Percentiles rank a stretch among this genome's conserved stretches.
Evolutionary conservation across 2,113 vertebrate genomes (phyloP).

Genomic region (Naja naja): DNA sequence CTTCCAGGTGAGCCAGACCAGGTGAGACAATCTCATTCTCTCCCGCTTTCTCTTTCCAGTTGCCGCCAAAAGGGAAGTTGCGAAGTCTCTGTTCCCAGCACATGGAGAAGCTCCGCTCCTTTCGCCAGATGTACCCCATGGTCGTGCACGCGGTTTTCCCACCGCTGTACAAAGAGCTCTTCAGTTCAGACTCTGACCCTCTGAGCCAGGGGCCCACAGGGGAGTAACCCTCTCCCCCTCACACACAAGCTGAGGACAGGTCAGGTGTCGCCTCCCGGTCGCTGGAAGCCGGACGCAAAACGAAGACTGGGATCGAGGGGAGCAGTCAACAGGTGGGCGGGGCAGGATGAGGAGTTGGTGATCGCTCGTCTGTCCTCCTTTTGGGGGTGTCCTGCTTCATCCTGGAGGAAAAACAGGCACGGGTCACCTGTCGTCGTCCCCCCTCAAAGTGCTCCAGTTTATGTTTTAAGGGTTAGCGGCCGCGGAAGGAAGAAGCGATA

Average conservation of each 20-base stretch:
- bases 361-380: background rate
- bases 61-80: constrained; percentile 79
- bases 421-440: too few species aligned
- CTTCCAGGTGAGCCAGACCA: background rate
- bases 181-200: constrained; percentile 76
- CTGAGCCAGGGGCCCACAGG: constrained; percentile 37
- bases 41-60: constrained; percentile 59
- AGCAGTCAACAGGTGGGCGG: background rate
- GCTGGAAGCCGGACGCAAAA: background rate
- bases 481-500: background rate
- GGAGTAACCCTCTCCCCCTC: background rate
- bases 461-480: background rate
- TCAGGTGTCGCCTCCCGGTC: background rate
- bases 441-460: background rate
- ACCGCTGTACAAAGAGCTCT: constrained; percentile 92
- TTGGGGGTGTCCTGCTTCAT: background rate
- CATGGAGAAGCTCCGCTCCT: constrained; percentile 84
- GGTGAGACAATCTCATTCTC: background rate
- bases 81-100: constrained; percentile 84
- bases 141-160: constrained; percentile 82
- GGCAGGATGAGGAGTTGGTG: background rate
- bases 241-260: too few species aligned
- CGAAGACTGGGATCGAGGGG: background rate
- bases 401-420: background rate
- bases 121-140: constrained; percentile 81